Conservation (phyloP, 2,113 vertebrate species). For the Hyaena hyaena region DNA sequence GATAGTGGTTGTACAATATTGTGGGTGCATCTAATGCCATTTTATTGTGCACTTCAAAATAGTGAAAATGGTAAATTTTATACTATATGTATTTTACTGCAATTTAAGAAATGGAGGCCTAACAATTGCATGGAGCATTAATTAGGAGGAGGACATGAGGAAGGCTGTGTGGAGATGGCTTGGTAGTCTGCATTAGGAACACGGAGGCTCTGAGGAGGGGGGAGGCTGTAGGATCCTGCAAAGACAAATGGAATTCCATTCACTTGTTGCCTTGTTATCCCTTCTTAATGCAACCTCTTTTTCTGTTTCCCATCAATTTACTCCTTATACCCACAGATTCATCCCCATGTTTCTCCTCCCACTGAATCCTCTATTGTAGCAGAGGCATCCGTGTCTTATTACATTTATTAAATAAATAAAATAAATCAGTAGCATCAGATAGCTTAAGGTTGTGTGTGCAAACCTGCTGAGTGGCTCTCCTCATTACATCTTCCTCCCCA, state of each 20-base stretch:
- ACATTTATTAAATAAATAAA: constrained; percentile 60
- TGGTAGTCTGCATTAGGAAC: not conserved
- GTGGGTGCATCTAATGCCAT: not conserved
- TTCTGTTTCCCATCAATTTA: not conserved
- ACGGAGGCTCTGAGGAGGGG: not conserved
- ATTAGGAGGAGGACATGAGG: not conserved
- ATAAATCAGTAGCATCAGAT: not conserved
- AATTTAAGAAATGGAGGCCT: not conserved
- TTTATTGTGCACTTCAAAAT: not conserved
- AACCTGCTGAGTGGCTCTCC: constrained; percentile 10
- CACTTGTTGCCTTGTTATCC: not conserved
- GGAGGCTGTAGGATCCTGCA: fast-evolving
- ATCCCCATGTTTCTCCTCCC: not conserved
- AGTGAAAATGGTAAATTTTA: not conserved
- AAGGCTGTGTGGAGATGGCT: not conserved
- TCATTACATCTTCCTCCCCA: not conserved
- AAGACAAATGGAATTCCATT: not conserved
- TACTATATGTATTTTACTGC: not conserved
- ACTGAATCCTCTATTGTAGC: not conserved
- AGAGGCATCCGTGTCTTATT: not conserved
- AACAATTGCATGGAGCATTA: not conserved
- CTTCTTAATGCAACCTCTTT: not conserved
- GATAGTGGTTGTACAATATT: not conserved
- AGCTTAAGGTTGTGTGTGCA: constrained; percentile 31
- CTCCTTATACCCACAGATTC: not conserved